These are phyloP conservation scores for Caenorhabditis afra DNA, from an alignment of 2,888 invertebrate genomes.

Conservation along the genomic window DNA sequence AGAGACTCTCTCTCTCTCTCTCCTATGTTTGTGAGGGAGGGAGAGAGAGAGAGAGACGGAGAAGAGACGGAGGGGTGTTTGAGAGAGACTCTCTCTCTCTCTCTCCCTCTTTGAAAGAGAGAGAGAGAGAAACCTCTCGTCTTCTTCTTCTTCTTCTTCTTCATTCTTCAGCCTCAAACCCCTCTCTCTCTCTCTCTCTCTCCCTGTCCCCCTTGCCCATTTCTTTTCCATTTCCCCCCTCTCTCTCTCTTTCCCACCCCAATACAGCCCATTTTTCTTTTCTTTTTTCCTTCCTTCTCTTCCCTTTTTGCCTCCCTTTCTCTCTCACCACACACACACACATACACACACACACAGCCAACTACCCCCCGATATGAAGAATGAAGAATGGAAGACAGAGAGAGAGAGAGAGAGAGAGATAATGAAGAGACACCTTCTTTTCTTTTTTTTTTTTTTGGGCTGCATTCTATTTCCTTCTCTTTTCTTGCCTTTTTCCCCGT, in stretches of 20 bases:
- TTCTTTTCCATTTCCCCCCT: slow-evolving; percentile 14
- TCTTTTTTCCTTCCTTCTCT: slow-evolving; percentile 8
- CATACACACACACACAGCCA: too few species aligned
- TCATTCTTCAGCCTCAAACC: too few species aligned
- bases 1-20: slow-evolving; percentile 23
- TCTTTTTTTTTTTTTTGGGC: slow-evolving; percentile 4
- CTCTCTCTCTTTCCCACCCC: slow-evolving; percentile 1
- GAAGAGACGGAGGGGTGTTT: neutral
- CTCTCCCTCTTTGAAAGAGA: slow-evolving; percentile 13
- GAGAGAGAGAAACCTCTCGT: slow-evolving; percentile 14
- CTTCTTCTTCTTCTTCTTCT: neutral
- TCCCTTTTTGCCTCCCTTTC: slow-evolving; percentile 4
- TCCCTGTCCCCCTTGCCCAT: slow-evolving; percentile 16
- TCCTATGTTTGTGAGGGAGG: neutral
- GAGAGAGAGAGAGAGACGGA: slow-evolving; percentile 14
- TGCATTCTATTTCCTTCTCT: slow-evolving; percentile 2
- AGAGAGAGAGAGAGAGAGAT: neutral
- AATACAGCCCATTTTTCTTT: neutral
- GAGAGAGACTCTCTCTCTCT: slow-evolving; percentile 27
- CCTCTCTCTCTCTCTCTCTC: slow-evolving; percentile 23
- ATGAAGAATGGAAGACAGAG: neutral
- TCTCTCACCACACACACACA: neutral
- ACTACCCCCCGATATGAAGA: neutral
- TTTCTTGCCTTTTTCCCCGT: neutral
- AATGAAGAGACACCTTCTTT: neutral